Conservation (phyloP, 2,113 vertebrate species). For the Scolopax mira region DNA sequence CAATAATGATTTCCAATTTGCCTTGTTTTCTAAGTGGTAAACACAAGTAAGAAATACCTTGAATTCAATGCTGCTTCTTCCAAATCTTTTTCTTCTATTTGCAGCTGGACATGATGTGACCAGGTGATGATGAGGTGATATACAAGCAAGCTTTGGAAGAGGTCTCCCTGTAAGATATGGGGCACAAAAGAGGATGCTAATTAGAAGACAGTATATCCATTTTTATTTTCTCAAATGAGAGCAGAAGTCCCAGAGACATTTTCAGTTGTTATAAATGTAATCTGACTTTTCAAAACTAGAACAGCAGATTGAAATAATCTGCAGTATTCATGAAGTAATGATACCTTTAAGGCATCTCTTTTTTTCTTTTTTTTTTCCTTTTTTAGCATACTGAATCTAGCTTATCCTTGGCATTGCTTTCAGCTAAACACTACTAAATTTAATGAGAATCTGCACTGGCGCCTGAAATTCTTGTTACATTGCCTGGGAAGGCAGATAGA, state of each 20-base stretch:
- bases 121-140: background rate
- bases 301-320: background rate
- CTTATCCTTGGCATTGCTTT: background rate
- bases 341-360: background rate
- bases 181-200: background rate
- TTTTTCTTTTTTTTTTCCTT: background rate
- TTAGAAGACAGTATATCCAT: background rate
- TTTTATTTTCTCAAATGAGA: background rate
- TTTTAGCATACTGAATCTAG: background rate
- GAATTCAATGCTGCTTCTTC: background rate
- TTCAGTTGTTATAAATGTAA: background rate
- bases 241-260: background rate
- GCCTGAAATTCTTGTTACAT: background rate
- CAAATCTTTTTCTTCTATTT: constrained; percentile 61
- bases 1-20: background rate
- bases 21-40: background rate
- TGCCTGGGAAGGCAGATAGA: background rate
- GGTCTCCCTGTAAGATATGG: background rate
- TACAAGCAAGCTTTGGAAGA: background rate
- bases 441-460: background rate
- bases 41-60: background rate
- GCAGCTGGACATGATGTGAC: constrained; percentile 94
- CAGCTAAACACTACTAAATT: background rate
- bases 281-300: background rate
- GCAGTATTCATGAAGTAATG: background rate